These are phyloP conservation scores for Orchesella flavescens DNA, from an alignment of 2,888 invertebrate genomes.

Conservation along the genomic window DNA sequence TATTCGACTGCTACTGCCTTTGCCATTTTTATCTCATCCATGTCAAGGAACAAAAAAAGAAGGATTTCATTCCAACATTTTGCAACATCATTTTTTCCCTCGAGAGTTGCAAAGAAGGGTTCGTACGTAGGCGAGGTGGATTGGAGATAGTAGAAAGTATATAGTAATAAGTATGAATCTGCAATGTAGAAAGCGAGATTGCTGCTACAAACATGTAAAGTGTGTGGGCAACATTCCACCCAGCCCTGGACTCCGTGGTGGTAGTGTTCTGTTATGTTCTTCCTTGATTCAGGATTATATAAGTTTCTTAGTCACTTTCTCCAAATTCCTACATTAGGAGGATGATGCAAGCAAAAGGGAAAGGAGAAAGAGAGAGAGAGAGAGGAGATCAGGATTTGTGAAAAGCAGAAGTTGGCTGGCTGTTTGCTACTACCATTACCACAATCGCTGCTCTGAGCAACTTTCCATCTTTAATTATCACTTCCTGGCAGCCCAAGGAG, in stretches of 20 bases:
- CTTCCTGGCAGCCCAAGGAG: conserved; percentile 54
- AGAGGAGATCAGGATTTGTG: conserved; percentile 8
- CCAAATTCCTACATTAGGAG: background rate
- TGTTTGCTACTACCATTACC: background rate
- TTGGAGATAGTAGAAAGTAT: background rate
- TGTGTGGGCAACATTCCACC: conserved; percentile 11
- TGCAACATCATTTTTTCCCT: conserved; percentile 39
- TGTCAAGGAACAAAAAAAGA: conserved; percentile 26
- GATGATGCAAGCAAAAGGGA: background rate
- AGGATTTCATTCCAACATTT: conserved; percentile 36
- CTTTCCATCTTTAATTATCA: conserved; percentile 68
- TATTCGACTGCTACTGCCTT: background rate
- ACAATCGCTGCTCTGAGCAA: conserved; percentile 28
- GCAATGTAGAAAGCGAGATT: background rate
- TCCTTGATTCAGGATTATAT: background rate
- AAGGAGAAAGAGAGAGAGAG: background rate
- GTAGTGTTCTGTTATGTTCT: background rate
- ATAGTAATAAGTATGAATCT: too few species aligned
- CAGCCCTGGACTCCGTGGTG: too few species aligned
- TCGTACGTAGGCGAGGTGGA: background rate
- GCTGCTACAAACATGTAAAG: conserved; percentile 12
- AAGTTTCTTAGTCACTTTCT: background rate
- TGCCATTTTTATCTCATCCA: conserved; percentile 26
- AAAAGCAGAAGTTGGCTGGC: background rate
- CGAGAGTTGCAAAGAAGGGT: conserved; percentile 15